Percentiles rank a stretch among this genome's conserved stretches.
Evolutionary conservation across 1,140 invertebrate genomes (phyloP).

Genomic region (Heliothis subflexa): DNA sequence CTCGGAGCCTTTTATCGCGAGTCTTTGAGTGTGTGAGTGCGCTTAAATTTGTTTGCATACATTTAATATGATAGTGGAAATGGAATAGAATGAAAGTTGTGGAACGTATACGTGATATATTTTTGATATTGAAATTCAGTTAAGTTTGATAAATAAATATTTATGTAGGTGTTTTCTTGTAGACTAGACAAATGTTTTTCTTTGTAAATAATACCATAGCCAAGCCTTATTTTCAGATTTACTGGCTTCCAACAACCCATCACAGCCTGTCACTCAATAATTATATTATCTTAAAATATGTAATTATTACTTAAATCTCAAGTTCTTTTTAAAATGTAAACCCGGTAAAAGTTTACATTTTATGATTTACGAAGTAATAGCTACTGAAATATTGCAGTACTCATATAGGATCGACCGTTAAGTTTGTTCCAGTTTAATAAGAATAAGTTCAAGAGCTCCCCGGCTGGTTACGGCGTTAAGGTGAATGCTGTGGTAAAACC

Average conservation of each 20-base stretch:
- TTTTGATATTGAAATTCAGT: background rate
- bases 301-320: no score
- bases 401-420: slow-evolving; percentile 34
- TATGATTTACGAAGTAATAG: slow-evolving; percentile 41
- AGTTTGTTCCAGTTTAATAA: slow-evolving; percentile 45
- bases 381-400: slow-evolving; percentile 34
- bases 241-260: no score
- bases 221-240: no score
- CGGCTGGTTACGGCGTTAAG: slow-evolving; percentile 28
- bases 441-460: slow-evolving; percentile 31
- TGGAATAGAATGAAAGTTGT: background rate
- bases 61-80: slow-evolving; percentile 35
- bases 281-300: no score
- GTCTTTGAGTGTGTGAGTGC: slow-evolving; percentile 28
- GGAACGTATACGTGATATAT: background rate
- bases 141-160: no score
- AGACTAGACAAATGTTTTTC: no score
- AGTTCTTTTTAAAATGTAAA: no score
- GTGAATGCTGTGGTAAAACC: slow-evolving; percentile 1
- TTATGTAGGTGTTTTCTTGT: no score
- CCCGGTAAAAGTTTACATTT: slow-evolving; percentile 15
- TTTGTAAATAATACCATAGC: no score
- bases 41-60: slow-evolving; percentile 39
- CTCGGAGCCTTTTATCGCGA: slow-evolving; percentile 39
- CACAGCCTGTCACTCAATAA: no score